Base-by-base conservation (phyloP, 1,140 invertebrate genomes). In the Andrena cerasifolii region DNA sequence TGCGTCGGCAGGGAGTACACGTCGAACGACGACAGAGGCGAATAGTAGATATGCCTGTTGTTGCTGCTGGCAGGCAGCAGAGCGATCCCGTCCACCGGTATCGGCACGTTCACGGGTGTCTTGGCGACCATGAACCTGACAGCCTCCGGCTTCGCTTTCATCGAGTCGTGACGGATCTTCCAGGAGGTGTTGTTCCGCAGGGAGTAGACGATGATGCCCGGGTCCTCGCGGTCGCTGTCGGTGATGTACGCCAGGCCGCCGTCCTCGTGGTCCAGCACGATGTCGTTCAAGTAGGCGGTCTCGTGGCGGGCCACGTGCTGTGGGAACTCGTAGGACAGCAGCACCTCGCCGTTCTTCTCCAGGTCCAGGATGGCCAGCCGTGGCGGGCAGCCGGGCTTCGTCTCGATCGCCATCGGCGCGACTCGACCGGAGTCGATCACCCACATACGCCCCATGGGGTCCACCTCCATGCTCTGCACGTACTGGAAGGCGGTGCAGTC, bases 391-490 rank as follows among this genome's bases (percentile, higher is more conserved):
- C 86, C 87, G 18, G 90, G 88, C 43, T 92, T 92, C 0, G 90
- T 85, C 0, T 94, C 85, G 14, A 86, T 56, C 0, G 90, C 93
- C 56, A 94, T 80, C 14, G 93, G 93, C 0, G 91, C 92, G 0
- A 94, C 91, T 8, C 94, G 91, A 0, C 95, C 95, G 18, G 94
- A 94, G 82, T 96, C 96, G 51, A 96, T 83, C 1, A 96, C 93
- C 95, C 95, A 96, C 94, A 96, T 95, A 0, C 95, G 90, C 3
- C 95, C 95, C 28, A 93, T 90, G 0, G 93, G 93, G 82, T 96
- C 95, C 26, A 96, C 95, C 87, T 96, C 95, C 84, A 96, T 93
- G 79, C 94, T 95, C 86, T 96, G 95, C 5, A 96, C 95, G 74
- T 94, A 95, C 83, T 96, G 95, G 28, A 96, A 93, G 2, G 94